Base-by-base conservation (phyloP, 2,797 vertebrate species). In the Anableps anableps region DNA sequence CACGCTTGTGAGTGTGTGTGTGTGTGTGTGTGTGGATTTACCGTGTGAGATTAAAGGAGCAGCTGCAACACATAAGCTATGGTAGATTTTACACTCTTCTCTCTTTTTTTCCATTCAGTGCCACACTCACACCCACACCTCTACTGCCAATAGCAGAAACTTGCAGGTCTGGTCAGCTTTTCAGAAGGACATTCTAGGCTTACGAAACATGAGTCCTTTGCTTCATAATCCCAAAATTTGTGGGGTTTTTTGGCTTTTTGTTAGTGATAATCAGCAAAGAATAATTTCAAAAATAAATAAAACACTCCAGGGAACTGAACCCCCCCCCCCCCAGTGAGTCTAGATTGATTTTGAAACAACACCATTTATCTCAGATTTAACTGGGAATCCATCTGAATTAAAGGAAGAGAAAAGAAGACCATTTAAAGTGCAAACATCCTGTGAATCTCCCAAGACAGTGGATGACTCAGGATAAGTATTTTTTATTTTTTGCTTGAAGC, bases 81-180 rank as follows among this genome's bases (percentile, higher is more conserved):
- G 64, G 84, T 41, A 77, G 79, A 79, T 64, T 17, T 50, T 31
- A 31, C 41, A n/a, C n/a, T n/a, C 21, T 41, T 75, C 29, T 62
- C 41, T 29, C n/a, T 47, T 72, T 48, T 53, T 64, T 51, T 36
- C 70, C 77, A 82, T 82, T 62, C 14, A 26, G 64, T 88, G 86
- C 89, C 88, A 87, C 81, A 75, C 62, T 88, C 87, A 87, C 83
- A 77, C 66, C 77, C 86, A 92, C 88, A 90, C 80, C 81, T 82
- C 81, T 66, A 43, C 29, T 48, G 62, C 85, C 66, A 50, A 74
- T 38, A 74, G 70, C 85, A 79, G 51, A 80, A 75, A 74, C 74
- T 80, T 77, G 75, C 58, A 60, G 68, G 74, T 83, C 79, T 78
- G 71, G 43, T 83, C 83, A 86, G 64, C 87, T 86, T 88, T 79